Percentiles rank a stretch among this genome's conserved stretches.
phyloP scores from a whole-genome alignment of 2,113 vertebrate genomes.

The Antigone vipio region DNA sequence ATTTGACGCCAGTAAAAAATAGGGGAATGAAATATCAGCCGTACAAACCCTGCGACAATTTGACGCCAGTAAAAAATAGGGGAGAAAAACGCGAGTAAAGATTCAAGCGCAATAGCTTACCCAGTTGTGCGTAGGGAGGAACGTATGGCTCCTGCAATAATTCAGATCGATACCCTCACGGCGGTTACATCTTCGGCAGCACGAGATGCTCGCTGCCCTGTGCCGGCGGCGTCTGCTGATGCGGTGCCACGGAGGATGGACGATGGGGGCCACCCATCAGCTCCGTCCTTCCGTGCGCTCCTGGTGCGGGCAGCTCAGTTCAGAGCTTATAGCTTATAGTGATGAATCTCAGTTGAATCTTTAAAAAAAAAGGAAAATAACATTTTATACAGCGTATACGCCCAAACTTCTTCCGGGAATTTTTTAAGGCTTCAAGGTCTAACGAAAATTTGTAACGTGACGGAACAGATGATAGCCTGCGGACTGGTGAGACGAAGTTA shows the following conservation, averaged over 20 bases:
- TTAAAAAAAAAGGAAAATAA: not conserved
- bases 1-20: not conserved
- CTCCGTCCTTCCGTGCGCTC: not conserved
- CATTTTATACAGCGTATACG: too few relatives aligned
- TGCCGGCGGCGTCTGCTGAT: not conserved
- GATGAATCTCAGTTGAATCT: not conserved
- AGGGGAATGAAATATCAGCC: not conserved
- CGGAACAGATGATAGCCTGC: not conserved
- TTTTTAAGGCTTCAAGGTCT: not conserved
- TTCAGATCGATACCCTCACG: not conserved
- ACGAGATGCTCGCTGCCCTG: accelerated
- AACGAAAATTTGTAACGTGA: too few relatives aligned
- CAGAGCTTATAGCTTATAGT: not conserved
- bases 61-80: not conserved
- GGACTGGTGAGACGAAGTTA: not conserved
- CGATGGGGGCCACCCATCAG: not conserved
- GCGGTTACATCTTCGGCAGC: not conserved
- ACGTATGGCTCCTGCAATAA: not conserved
- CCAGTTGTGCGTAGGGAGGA: not conserved
- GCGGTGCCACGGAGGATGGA: not conserved
- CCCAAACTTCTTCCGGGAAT: not conserved
- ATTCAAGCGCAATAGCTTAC: not conserved
- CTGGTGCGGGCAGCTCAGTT: not conserved
- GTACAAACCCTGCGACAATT: not conserved
- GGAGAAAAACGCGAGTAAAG: not conserved